These are phyloP conservation scores for Morone saxatilis DNA, from an alignment of 2,113 vertebrate species.

Conservation along the genomic window DNA sequence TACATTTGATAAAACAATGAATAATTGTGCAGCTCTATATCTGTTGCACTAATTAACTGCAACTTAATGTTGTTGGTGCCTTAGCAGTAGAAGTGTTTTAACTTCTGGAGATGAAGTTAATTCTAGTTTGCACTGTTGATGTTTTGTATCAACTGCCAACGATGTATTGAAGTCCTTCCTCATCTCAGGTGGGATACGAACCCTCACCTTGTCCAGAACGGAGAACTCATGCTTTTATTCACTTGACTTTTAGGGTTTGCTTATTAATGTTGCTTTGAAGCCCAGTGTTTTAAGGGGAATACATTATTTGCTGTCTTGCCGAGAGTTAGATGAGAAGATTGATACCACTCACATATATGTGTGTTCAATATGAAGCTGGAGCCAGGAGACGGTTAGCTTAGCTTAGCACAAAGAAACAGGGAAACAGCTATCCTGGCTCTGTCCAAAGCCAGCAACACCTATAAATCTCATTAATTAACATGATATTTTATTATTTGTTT, in stretches of 20 bases:
- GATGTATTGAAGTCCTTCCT: background rate
- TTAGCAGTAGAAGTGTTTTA: conserved; percentile 49
- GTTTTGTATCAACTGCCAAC: conserved; percentile 37
- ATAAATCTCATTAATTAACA: background rate
- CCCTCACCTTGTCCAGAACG: background rate
- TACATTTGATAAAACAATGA: background rate
- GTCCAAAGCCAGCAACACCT: no score
- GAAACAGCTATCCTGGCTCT: background rate
- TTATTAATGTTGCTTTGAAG: background rate
- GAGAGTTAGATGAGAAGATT: background rate
- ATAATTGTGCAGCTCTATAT: conserved; percentile 14
- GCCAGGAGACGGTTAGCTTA: background rate
- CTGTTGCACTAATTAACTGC: background rate
- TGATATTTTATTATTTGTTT: background rate
- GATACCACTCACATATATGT: background rate
- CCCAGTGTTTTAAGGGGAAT: background rate
- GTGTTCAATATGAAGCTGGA: background rate
- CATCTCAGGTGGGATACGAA: background rate
- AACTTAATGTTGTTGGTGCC: conserved; percentile 64
- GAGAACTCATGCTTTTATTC: conserved; percentile 21
- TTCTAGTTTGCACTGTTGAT: conserved; percentile 7
- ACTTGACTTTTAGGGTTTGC: background rate
- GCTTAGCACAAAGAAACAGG: background rate
- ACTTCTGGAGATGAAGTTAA: conserved; percentile 7
- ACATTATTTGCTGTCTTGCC: background rate